Conservation (phyloP, 2,797 vertebrate species). For the Characodon lateralis region DNA sequence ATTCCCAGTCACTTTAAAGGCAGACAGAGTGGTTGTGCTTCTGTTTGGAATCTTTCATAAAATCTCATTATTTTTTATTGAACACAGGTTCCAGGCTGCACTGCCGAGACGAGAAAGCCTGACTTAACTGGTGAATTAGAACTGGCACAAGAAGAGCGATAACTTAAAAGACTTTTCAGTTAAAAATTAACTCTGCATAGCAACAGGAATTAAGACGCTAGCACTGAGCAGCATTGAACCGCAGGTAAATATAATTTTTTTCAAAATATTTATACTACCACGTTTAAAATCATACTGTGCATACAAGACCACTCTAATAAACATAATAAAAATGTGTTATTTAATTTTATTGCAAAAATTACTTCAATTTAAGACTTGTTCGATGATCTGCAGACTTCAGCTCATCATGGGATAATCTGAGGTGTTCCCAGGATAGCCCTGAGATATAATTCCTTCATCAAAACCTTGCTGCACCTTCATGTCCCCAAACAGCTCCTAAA, state of each 20-base stretch:
- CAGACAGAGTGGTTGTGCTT: constrained; percentile 73
- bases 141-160: constrained; percentile 41
- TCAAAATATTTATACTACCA: background rate
- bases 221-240: background rate
- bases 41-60: constrained; percentile 83
- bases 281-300: background rate
- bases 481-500: too few relatives aligned
- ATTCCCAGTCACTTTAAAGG: constrained; percentile 69
- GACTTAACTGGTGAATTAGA: constrained; percentile 43
- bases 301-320: background rate
- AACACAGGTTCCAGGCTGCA: constrained; percentile 69
- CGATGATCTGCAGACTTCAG: background rate
- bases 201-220: background rate
- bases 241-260: background rate
- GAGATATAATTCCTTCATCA: background rate
- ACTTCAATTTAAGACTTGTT: background rate
- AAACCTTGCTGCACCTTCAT: too few relatives aligned
- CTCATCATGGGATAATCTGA: background rate
- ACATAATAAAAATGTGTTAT: background rate
- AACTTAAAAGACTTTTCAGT: constrained; percentile 35
- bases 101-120: constrained; percentile 41
- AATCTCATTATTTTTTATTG: constrained; percentile 83
- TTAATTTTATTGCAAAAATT: background rate
- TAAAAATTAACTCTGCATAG: constrained; percentile 12
- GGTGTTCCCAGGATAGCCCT: background rate